A percentile compares a stretch with the other conserved stretches of the same genome.
These are phyloP conservation scores for Gavialis gangeticus DNA, from an alignment of 2,113 vertebrate species.

Conservation along the genomic window DNA sequence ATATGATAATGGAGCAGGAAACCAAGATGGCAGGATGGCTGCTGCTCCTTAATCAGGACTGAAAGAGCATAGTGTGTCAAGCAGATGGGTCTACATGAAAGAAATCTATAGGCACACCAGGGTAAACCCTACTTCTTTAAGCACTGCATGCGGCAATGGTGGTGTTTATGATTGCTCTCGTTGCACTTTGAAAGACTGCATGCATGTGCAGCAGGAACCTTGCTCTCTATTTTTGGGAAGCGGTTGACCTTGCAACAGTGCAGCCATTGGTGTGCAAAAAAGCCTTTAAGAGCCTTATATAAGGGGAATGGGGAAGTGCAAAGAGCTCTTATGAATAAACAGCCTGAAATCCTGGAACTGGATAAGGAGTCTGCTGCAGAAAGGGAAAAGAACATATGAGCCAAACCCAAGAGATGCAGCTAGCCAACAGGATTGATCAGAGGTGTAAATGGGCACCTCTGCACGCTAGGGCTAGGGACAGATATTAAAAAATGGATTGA, in stretches of 20 bases:
- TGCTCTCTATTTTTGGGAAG: conserved; percentile 1
- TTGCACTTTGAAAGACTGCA: neutral
- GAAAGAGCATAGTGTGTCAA: neutral
- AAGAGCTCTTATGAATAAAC: neutral
- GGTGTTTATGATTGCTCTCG: neutral
- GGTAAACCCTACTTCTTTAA: neutral
- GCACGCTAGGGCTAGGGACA: no score
- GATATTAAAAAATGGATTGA: no score
- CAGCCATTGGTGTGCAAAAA: neutral
- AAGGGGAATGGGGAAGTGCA: neutral
- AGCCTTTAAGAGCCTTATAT: neutral
- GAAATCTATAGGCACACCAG: conserved; percentile 1
- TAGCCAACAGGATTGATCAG: neutral
- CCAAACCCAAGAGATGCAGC: neutral
- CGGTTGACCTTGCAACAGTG: neutral
- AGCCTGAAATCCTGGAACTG: neutral
- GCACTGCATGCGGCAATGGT: neutral
- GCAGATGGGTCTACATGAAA: neutral
- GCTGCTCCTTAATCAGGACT: neutral
- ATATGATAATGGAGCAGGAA: neutral
- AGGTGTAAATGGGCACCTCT: no score
- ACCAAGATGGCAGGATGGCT: neutral
- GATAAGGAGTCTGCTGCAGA: neutral
- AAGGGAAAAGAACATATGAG: neutral
- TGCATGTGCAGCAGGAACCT: neutral